Conservation (phyloP, 1,140 invertebrate species). For the Bombus breviceps region DNA sequence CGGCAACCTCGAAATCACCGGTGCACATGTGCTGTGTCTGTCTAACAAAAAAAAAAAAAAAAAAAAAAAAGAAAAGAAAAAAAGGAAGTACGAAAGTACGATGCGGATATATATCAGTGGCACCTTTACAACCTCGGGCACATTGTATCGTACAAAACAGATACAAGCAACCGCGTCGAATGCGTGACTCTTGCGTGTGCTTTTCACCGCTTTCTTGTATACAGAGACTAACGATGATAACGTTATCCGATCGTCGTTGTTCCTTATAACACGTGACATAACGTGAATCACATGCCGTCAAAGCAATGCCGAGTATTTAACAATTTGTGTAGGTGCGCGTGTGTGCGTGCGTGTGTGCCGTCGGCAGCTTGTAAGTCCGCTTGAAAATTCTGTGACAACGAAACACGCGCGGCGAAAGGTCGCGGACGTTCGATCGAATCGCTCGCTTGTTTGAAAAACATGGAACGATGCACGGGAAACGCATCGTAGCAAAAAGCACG, state of each 20-base stretch:
- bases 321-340: not conserved
- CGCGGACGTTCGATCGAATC: too few species aligned
- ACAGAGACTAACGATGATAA: conserved; percentile 25
- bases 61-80: not conserved
- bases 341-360: too few species aligned
- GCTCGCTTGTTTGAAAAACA: too few species aligned
- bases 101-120: not conserved
- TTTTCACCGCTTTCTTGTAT: conserved; percentile 65
- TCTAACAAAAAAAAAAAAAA: not conserved
- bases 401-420: too few species aligned
- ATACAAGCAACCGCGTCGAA: conserved; percentile 57
- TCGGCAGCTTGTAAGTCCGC: conserved; percentile 35
- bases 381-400: conserved; percentile 6
- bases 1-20: conserved; percentile 20
- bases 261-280: not conserved
- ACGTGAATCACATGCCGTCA: not conserved
- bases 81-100: not conserved
- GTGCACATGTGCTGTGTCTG: conserved; percentile 50
- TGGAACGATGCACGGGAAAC: too few species aligned
- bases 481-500: not conserved
- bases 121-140: conserved; percentile 26
- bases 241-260: conserved; percentile 12
- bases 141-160: conserved; percentile 64
- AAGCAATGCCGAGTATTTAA: conserved; percentile 8
- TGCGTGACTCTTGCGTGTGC: conserved; percentile 63